Base-by-base conservation (phyloP, 2,888 invertebrate genomes). In the Rhimphoctona megacephalus region DNA sequence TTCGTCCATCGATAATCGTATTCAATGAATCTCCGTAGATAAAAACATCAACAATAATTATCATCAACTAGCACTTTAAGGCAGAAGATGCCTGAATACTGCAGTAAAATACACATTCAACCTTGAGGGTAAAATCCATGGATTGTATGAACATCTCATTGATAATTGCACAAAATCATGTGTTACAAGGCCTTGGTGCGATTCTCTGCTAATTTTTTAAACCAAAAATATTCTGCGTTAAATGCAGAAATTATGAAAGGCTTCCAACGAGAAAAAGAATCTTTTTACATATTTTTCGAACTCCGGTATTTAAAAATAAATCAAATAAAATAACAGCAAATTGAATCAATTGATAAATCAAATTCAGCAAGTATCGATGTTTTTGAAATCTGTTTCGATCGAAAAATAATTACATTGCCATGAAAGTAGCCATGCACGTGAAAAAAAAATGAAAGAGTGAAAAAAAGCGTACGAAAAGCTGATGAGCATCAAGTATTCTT, bases 101-200 rank as follows among this genome's bases (percentile, higher is more conserved):
- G 30, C 61, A 61, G 61, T 30, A 30, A 30, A 61, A 17, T 61
- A 17, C 17, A 61, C 30, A 7, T 61, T 61, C 54, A 36, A 22
- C 33, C 82, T 83, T 83, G 82, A 36, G 70, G 69, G 54, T 22
- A 17, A 70, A 77, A 36, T 36, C n/a, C 69, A 61, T n/a, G 33
- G 43, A 61, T 43, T 76, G 39, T 30, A 30, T 52, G 52, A 74
- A 25, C 67, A 57, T 52, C 66, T 81, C 66, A 54, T 52, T 70
- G 46, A 57, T 43, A 52, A 70, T 80, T 54, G 49, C 36, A 73
- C 36, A 52, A 73, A 54, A n/a, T 57, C 19, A 6, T 17, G n/a
- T 52, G 17, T 22, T 19, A 25, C 25, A 39, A 57, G 49, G 25
- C 17, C 67, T n/a, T 78, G 46, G 17, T 69, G 17, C n/a, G 17